phyloP scores from a whole-genome alignment of 2,113 vertebrate genomes.

The Chauna torquata region DNA sequence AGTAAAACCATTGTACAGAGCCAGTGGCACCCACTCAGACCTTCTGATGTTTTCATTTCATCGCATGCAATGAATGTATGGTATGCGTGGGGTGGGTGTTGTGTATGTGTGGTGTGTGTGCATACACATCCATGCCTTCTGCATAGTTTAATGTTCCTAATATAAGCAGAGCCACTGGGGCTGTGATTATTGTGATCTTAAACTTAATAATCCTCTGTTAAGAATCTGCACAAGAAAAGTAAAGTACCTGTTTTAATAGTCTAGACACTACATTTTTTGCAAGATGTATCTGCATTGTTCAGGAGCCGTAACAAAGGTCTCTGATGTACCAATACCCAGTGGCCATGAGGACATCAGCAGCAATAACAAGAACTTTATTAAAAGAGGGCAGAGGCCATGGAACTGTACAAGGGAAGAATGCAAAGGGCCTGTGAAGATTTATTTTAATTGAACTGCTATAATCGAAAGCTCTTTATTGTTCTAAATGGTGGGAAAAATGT shows the following conservation, averaged over 20 bases:
- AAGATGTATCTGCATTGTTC: not conserved
- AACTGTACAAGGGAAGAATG: not conserved
- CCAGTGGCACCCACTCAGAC: not conserved
- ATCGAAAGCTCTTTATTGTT: not conserved
- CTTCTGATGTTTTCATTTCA: not conserved
- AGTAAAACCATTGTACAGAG: not conserved
- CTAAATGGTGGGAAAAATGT: not conserved
- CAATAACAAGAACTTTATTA: constrained; percentile 2
- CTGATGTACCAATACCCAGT: not conserved
- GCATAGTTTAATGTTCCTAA: not conserved
- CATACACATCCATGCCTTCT: not conserved
- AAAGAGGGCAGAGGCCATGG: not conserved
- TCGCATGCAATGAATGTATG: not conserved
- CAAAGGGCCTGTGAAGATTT: constrained; percentile 28
- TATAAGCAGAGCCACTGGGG: not conserved
- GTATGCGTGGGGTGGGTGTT: not conserved
- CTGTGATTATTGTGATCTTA: not conserved
- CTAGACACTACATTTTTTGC: not conserved
- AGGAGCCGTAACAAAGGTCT: not conserved
- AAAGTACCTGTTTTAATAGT: not conserved
- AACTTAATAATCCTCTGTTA: not conserved
- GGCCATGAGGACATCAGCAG: not conserved
- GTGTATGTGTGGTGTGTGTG: fast-evolving
- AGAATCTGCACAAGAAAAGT: not conserved
- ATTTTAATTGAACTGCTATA: not conserved